Percentiles rank a stretch among this genome's conserved stretches.
Conservation (phyloP, 2,888 invertebrate genomes). For the Aporophyla lueneburgensis region DNA sequence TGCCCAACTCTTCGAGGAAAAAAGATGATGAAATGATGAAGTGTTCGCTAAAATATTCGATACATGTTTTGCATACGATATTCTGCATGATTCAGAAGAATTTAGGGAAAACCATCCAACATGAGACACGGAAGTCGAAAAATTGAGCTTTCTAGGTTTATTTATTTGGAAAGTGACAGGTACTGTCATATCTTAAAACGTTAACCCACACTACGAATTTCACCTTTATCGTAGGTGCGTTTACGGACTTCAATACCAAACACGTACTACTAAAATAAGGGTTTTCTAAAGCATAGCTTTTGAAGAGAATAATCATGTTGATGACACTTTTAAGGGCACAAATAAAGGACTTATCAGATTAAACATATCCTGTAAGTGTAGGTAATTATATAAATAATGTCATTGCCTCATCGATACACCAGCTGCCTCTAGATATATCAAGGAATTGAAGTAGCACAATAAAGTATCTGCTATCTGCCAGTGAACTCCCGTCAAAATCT, state of each 20-base stretch:
- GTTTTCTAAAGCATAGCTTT: slow-evolving; percentile 1
- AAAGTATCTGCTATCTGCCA: too few species aligned
- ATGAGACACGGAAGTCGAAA: slow-evolving; percentile 17
- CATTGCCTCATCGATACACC: neutral
- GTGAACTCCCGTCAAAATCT: too few species aligned
- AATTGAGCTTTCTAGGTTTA: slow-evolving; percentile 24
- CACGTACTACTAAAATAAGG: neutral
- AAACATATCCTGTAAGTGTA: neutral
- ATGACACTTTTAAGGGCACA: slow-evolving; percentile 9
- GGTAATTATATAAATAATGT: slow-evolving; percentile 13
- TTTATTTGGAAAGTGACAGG: slow-evolving; percentile 2
- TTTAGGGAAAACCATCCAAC: slow-evolving; percentile 34
- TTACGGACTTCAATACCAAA: neutral
- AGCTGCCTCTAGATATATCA: too few species aligned
- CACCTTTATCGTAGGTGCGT: neutral
- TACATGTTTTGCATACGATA: slow-evolving; percentile 10
- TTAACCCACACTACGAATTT: neutral
- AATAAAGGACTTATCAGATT: slow-evolving; percentile 25
- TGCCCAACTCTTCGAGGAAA: neutral
- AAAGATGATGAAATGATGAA: neutral
- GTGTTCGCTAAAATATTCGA: neutral
- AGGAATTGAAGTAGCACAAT: too few species aligned
- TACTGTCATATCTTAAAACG: neutral
- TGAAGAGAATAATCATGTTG: slow-evolving; percentile 12
- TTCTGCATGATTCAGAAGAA: neutral